phyloP scores from a whole-genome alignment of 2,888 invertebrate species.

The Eilema griseolum region DNA sequence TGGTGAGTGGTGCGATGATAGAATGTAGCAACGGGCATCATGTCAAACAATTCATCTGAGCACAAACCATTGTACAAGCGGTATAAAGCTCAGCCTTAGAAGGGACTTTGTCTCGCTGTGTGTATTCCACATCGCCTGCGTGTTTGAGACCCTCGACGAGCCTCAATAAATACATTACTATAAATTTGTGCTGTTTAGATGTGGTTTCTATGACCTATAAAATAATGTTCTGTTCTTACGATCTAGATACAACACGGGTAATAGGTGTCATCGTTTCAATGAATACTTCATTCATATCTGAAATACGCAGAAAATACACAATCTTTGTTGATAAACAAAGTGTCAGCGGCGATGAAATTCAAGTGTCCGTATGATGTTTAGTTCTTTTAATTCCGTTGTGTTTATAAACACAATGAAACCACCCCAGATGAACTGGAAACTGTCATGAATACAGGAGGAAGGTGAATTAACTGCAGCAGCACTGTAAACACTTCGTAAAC shows the following conservation, averaged over 20 bases:
- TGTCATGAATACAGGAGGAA: not conserved
- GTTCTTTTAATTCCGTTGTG: slow-evolving; percentile 14
- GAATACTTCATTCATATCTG: slow-evolving; percentile 10
- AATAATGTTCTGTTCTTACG: not conserved
- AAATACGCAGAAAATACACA: slow-evolving; percentile 18
- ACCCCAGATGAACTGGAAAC: not conserved
- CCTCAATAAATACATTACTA: no score
- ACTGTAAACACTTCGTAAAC: not conserved
- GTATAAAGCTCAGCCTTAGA: no score
- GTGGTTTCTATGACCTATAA: not conserved
- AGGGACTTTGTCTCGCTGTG: no score
- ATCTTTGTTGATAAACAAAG: slow-evolving; percentile 15
- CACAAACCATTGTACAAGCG: no score
- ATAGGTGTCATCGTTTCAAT: not conserved
- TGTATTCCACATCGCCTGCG: no score
- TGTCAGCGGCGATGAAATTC: slow-evolving; percentile 12
- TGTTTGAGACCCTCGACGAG: no score
- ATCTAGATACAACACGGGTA: not conserved
- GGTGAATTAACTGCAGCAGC: not conserved
- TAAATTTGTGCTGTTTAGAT: no score
- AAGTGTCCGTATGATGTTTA: slow-evolving; percentile 1
- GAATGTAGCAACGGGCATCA: no score
- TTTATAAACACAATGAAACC: not conserved
- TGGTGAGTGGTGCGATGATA: no score
- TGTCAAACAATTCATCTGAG: no score